These are phyloP conservation scores for Acrobasis consociella DNA, from an alignment of 2,888 invertebrate genomes.

Conservation along the genomic window DNA sequence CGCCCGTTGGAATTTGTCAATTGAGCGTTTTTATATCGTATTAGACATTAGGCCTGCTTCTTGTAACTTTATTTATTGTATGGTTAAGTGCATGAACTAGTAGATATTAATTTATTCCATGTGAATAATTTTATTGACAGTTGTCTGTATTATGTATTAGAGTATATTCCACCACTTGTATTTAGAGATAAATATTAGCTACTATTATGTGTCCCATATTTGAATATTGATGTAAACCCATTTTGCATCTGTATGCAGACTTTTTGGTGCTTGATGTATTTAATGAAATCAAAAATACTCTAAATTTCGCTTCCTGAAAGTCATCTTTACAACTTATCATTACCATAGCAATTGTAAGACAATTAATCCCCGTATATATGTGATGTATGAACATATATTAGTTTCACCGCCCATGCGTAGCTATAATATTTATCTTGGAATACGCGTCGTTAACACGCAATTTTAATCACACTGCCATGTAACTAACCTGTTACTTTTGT, in stretches of 20 bases:
- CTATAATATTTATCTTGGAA: constrained; percentile 24
- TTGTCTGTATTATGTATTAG: constrained; percentile 4
- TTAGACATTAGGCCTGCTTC: constrained; percentile 24
- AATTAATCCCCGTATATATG: no score
- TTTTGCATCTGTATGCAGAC: neutral
- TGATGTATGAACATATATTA: no score
- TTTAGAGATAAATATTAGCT: constrained; percentile 18
- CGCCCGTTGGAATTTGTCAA: constrained; percentile 28
- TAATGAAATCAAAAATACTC: neutral
- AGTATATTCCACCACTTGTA: constrained; percentile 4
- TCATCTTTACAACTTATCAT: neutral
- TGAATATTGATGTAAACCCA: neutral
- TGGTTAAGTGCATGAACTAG: constrained; percentile 24
- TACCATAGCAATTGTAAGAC: no score
- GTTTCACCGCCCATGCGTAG: neutral
- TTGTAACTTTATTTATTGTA: constrained; percentile 22
- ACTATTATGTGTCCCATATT: neutral
- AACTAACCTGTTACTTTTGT: constrained; percentile 39
- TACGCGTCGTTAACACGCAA: constrained; percentile 28
- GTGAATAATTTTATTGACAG: constrained; percentile 13
- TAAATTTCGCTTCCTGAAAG: no score
- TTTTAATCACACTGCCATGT: constrained; percentile 47
- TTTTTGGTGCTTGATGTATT: neutral
- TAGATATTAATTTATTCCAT: constrained; percentile 22
- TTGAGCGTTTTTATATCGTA: constrained; percentile 25